A percentile compares a stretch with the other conserved stretches of the same genome.
Conservation (phyloP, 2,888 invertebrate species). For the Synanthedon formicaeformis region DNA sequence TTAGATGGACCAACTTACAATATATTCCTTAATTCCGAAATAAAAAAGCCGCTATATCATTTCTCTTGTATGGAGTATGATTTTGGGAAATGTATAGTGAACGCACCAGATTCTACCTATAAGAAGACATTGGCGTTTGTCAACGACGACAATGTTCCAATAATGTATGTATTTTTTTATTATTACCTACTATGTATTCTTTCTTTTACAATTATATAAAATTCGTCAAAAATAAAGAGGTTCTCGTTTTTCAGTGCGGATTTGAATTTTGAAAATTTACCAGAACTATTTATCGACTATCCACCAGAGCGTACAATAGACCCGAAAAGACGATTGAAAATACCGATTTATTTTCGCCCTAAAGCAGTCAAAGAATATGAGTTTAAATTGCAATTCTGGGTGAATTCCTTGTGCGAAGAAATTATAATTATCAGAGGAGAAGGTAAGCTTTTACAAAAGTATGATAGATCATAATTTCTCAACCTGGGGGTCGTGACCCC, state of each 20-base stretch:
- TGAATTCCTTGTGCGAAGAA: slow-evolving; percentile 66
- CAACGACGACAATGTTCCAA: slow-evolving; percentile 39
- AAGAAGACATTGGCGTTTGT: slow-evolving; percentile 48
- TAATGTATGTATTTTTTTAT: slow-evolving; percentile 41
- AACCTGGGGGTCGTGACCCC: too few species aligned
- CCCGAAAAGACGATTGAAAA: slow-evolving; percentile 45
- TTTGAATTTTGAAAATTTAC: slow-evolving; percentile 51
- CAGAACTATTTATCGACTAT: slow-evolving; percentile 63
- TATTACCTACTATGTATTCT: background rate
- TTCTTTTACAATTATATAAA: background rate
- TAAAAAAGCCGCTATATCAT: slow-evolving; percentile 66
- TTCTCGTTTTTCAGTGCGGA: slow-evolving; percentile 52
- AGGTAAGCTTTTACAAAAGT: slow-evolving; percentile 32
- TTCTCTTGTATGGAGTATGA: slow-evolving; percentile 74
- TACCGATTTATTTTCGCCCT: slow-evolving; percentile 70
- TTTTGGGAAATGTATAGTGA: slow-evolving; percentile 76
- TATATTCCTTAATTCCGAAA: slow-evolving; percentile 69
- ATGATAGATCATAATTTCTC: background rate
- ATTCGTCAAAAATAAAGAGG: too few species aligned
- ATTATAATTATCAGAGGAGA: slow-evolving; percentile 66
- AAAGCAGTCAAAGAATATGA: slow-evolving; percentile 58
- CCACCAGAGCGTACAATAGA: slow-evolving; percentile 39
- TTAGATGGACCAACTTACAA: slow-evolving; percentile 75
- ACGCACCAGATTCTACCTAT: slow-evolving; percentile 54
- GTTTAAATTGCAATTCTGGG: slow-evolving; percentile 61